These are phyloP conservation scores for Hemicentrotus pulcherrimus DNA, from an alignment of 35 echinoderm and acorn worm species.

Conservation along the genomic window DNA sequence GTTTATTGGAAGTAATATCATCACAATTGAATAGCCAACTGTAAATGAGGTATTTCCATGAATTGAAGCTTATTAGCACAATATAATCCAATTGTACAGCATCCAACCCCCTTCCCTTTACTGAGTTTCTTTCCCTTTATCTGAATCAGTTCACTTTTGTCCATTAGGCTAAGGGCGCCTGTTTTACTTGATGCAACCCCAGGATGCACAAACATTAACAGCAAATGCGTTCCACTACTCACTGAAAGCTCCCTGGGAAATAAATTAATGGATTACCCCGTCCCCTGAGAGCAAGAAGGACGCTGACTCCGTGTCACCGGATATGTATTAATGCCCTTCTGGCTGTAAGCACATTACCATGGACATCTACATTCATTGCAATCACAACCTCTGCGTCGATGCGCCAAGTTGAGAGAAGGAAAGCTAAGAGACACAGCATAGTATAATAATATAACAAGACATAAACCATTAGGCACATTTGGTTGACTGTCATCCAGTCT, in stretches of 20 bases:
- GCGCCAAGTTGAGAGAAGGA: too few relatives aligned
- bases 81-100: background rate
- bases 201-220: background rate
- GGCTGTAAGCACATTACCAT: background rate
- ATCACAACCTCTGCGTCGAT: background rate
- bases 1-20: too few relatives aligned
- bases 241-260: background rate
- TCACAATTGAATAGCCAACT: too few relatives aligned
- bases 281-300: background rate
- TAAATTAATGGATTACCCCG: background rate
- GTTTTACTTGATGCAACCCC: background rate
- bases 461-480: too few relatives aligned
- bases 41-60: too few relatives aligned
- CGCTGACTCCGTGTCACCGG: background rate
- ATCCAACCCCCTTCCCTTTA: background rate
- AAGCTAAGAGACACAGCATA: too few relatives aligned
- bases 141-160: background rate
- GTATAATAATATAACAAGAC: too few relatives aligned
- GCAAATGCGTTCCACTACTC: background rate
- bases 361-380: background rate
- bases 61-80: background rate
- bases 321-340: background rate
- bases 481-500: too few relatives aligned
- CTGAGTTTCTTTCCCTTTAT: background rate
- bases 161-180: background rate